Base-by-base conservation (phyloP, 53 echinoderm and acorn worm genomes). In the Echinometra lucunter region DNA sequence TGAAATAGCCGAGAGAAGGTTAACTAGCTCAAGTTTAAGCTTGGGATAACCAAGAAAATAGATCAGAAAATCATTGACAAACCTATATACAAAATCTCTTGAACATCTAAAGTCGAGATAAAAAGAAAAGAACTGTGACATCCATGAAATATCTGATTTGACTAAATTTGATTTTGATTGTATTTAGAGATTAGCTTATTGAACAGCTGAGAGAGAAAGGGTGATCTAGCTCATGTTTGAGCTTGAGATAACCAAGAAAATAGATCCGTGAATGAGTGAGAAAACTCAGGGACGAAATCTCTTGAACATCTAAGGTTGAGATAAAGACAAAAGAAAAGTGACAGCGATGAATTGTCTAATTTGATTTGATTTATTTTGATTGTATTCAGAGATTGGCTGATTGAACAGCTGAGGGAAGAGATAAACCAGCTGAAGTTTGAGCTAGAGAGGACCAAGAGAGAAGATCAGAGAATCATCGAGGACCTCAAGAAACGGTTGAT, bases 401-500 rank as follows among this genome's bases (percentile, higher is more conserved):
- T 98, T 44, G 97, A 97, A 32, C 97, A 98, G 94, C 96, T 98
- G 45, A 95, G 96, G 88, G 95, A 94, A 42, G 98, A 98, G 67
- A 94, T 97, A 6, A 97, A 96, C 78, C 95, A 94, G 47, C 89
- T 98, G 74, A 98, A 95, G 94, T 97, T 97, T 96, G 97, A 97
- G 94, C 94, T 97, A 44, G 95, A 98, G 28, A 82, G 97, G 90
- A 96, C 95, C 44, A 97, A 96, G 57, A 95, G 92, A 74, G 98
- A 97, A 90, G 98, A 98, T 94, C 98, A 98, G 89, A 94, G 97
- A 82, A 97, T 98, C 44, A 98, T 98, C 58, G 96, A 98, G 87
- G 96, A 93, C 37, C 95, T 98, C 35, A 97, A 97, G 95, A 96
- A 80, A 53, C 82, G 97, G 44, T 63, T 98, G 44, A 95, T 97